Percentiles rank a stretch among this genome's conserved stretches.
Conservation (phyloP, 2,797 vertebrate species). For the Coregonus suidteri region DNA sequence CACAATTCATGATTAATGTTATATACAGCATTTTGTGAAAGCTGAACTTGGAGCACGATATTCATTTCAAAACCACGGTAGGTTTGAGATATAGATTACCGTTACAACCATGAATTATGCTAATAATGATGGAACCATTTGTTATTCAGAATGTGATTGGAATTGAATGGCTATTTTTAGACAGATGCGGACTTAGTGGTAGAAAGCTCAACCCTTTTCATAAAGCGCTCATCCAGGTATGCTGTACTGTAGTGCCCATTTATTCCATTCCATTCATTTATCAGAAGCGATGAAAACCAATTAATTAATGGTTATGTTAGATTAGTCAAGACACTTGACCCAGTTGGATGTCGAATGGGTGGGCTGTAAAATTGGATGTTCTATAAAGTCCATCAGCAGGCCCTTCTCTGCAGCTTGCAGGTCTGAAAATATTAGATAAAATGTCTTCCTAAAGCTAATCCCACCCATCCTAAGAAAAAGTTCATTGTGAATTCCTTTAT, state of each 20-base stretch:
- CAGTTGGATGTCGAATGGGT: conserved; percentile 4
- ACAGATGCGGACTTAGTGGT: neutral
- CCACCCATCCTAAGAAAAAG: conserved; percentile 23
- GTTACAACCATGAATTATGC: neutral
- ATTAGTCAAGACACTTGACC: conserved; percentile 23
- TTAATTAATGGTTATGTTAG: conserved; percentile 15
- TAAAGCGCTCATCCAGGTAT: neutral
- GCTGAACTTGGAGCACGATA: neutral
- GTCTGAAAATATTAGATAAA: neutral
- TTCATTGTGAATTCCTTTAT: neutral
- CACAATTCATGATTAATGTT: conserved; percentile 27
- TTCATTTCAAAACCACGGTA: no score
- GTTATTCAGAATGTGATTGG: no score
- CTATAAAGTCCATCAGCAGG: conserved; percentile 20
- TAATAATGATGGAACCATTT: neutral
- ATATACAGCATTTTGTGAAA: neutral
- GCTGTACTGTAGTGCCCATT: conserved; percentile 17
- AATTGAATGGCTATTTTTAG: neutral
- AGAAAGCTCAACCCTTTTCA: neutral
- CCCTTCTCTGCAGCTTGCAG: neutral
- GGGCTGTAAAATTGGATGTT: conserved; percentile 14
- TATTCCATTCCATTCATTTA: conserved; percentile 34
- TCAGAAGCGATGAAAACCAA: conserved; percentile 32
- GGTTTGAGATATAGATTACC: neutral
- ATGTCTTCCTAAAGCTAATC: conserved; percentile 1